phyloP scores from a whole-genome alignment of 2,888 invertebrate genomes.

The Drosophila meridiana region DNA sequence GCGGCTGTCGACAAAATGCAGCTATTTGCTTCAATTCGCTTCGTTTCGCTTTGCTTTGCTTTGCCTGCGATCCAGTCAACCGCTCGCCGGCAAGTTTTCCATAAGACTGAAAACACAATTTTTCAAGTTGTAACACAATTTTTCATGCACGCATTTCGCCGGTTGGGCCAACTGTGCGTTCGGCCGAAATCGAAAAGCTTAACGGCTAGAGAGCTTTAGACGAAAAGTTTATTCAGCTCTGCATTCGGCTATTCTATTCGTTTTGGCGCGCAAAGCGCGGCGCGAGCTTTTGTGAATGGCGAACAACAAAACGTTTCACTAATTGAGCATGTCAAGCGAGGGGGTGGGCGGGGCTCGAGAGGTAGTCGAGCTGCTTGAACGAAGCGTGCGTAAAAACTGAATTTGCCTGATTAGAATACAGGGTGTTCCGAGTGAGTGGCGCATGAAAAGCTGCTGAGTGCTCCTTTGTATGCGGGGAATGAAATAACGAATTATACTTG shows the following conservation, averaged over 20 bases:
- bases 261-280: slow-evolving; percentile 66
- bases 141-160: slow-evolving; percentile 69
- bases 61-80: slow-evolving; percentile 71
- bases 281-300: slow-evolving; percentile 69
- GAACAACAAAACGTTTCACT: slow-evolving; percentile 41
- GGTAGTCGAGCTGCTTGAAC: slow-evolving; percentile 23
- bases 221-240: slow-evolving; percentile 47
- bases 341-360: neutral
- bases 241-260: slow-evolving; percentile 38
- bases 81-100: slow-evolving; percentile 78
- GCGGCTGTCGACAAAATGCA: slow-evolving; percentile 1
- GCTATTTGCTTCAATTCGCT: neutral
- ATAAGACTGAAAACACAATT: slow-evolving; percentile 74
- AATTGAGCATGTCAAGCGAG: slow-evolving; percentile 51
- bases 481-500: neutral
- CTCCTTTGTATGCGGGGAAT: neutral
- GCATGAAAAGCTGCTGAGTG: neutral
- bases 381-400: slow-evolving; percentile 64
- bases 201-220: slow-evolving; percentile 46
- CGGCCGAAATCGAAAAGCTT: slow-evolving; percentile 42
- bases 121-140: slow-evolving; percentile 69
- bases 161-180: slow-evolving; percentile 61
- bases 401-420: slow-evolving; percentile 45
- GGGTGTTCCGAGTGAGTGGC: slow-evolving; percentile 52
- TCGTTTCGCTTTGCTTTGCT: neutral